These are phyloP conservation scores for Electrona antarctica DNA, from an alignment of 2,113 vertebrate species.

Conservation along the genomic window DNA sequence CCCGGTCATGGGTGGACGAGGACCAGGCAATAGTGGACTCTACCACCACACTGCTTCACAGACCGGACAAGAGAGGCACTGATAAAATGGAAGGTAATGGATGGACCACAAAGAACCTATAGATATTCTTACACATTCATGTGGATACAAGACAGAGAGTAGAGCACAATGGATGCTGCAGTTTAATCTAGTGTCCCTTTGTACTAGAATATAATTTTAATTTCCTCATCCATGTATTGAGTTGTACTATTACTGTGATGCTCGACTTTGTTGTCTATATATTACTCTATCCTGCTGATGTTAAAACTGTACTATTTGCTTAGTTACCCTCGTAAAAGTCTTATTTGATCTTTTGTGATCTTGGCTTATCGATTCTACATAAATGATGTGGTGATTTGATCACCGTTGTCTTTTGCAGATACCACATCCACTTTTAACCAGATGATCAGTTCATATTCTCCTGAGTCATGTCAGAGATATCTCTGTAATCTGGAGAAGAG, in stretches of 20 bases:
- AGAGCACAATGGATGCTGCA: no score
- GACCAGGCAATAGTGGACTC: constrained; percentile 61
- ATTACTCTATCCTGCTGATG: no score
- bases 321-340: no score
- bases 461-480: constrained; percentile 87
- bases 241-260: no score
- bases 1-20: constrained; percentile 52
- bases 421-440: constrained; percentile 86
- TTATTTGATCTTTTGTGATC: neutral
- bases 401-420: constrained; percentile 71
- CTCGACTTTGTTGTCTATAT: no score
- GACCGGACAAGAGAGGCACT: constrained; percentile 41
- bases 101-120: neutral
- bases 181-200: no score
- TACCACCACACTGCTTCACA: constrained; percentile 71
- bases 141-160: neutral
- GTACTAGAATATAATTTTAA: no score
- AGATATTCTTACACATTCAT: neutral
- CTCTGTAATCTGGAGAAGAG: constrained; percentile 87
- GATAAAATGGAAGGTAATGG: constrained; percentile 60
- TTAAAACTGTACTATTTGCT: no score
- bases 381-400: neutral
- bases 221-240: no score
- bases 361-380: no score
- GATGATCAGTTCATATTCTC: constrained; percentile 83